Evolutionary conservation across 2,113 vertebrate genomes (phyloP), one percentile per base, ranked within the genome.

Genomic region (Rhinichthys klamathensis): DNA sequence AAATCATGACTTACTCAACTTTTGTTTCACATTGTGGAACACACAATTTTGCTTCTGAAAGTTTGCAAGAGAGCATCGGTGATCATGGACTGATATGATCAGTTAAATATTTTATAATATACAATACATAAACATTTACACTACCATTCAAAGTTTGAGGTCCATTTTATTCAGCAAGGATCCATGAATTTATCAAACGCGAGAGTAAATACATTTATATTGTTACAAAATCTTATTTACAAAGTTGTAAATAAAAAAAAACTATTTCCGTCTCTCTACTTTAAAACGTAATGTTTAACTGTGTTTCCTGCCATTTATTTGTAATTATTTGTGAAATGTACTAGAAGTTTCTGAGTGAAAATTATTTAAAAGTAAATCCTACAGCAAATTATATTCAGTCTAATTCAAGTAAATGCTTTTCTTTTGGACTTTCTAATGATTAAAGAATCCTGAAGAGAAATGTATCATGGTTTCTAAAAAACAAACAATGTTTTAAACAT

Each of bases 1-100:
- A 89, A 88, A 75, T 69, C 78, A 61, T 85, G 87, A 88, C 86
- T 88, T 49, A 23, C 54, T 86, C n/a, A 79, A 83, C 78, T 85
- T 83, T 30, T 70, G 58, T 82, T 85, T 75, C 83, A 23, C 3
- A n/a, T 80, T 49, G 32, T 61, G 44, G n/a, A 61, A 27, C 61
- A 51, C 35, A n/a, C 41, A 49, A 1, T 85, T 49, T 61, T 58
- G 46, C 16, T 69, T 70, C 16, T 70, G n/a, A 82, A 70, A 10
- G 15, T 21, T 85, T 73, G 44, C 6, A 32, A 49, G 67, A 74
- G 35, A n/a, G n/a, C 10, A 9, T 27, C 12, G 23, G 10, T n/a
- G 54, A 38, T 8, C 13, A 3, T 18, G 27, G 63, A 10, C 30
- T 35, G 65, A 69, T 69, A 35, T 27, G 4, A 63, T 30, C 25